Evolutionary conservation across 2,797 vertebrate genomes (phyloP).

Genomic region (Moxostoma hubbsi): DNA sequence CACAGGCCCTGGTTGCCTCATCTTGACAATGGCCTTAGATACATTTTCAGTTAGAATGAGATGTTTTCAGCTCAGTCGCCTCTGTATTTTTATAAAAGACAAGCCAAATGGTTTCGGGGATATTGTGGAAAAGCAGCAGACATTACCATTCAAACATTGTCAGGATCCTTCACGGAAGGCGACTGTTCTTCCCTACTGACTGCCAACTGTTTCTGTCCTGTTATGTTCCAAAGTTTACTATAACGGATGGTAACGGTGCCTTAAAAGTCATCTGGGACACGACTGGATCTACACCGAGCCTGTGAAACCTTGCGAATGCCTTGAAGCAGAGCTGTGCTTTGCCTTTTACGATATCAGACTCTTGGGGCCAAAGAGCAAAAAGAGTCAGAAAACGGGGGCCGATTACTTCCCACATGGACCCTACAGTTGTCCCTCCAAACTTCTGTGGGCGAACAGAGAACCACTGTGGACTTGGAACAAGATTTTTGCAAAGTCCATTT

Average conservation of each 20-base stretch:
- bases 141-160: slow-evolving; percentile 68
- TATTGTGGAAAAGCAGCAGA: slow-evolving; percentile 60
- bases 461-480: slow-evolving; percentile 25
- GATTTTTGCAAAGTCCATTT: slow-evolving; percentile 11
- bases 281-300: slow-evolving; percentile 76
- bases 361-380: slow-evolving; percentile 23
- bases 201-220: slow-evolving; percentile 58
- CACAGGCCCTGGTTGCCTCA: too few relatives aligned
- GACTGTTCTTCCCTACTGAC: slow-evolving; percentile 73
- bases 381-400: background rate
- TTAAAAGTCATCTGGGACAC: slow-evolving; percentile 69
- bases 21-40: too few relatives aligned
- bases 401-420: background rate
- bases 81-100: slow-evolving; percentile 10
- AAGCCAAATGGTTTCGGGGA: slow-evolving; percentile 64
- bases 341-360: slow-evolving; percentile 45
- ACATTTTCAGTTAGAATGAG: slow-evolving; percentile 28
- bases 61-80: slow-evolving; percentile 31
- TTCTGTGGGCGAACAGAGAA: slow-evolving; percentile 55
- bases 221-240: slow-evolving; percentile 54
- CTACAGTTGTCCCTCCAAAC: slow-evolving; percentile 53
- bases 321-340: slow-evolving; percentile 67
- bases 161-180: slow-evolving; percentile 67
- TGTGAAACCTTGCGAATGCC: slow-evolving; percentile 68
- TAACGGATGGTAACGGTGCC: slow-evolving; percentile 56